Conservation (phyloP, 2,797 vertebrate species). For the Lithobates pipiens region DNA sequence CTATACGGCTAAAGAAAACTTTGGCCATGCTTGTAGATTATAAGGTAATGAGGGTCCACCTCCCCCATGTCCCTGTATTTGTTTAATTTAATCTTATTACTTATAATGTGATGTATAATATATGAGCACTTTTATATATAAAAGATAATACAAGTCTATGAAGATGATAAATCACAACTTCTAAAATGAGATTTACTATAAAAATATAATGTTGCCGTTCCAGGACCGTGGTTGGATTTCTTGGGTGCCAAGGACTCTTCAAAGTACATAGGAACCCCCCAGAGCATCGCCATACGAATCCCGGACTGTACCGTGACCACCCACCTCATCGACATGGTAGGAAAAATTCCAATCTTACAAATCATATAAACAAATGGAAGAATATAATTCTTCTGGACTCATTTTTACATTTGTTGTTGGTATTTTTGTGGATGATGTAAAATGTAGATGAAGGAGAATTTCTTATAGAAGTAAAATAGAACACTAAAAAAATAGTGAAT, state of each 20-base stretch:
- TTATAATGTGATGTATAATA: background rate
- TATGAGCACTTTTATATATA: too few relatives aligned
- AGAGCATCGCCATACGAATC: slow-evolving; percentile 87
- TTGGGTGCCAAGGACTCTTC: slow-evolving; percentile 87
- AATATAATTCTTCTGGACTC: too few relatives aligned
- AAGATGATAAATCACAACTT: too few relatives aligned
- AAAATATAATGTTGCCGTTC: background rate
- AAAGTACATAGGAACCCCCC: slow-evolving; percentile 85
- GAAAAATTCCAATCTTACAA: slow-evolving; percentile 3
- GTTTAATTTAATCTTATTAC: background rate
- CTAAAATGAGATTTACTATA: too few relatives aligned
- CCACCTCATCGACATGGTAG: slow-evolving; percentile 85
- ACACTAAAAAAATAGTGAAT: too few relatives aligned
- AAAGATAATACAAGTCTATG: too few relatives aligned
- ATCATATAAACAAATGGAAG: too few relatives aligned
- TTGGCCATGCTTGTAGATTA: too few relatives aligned
- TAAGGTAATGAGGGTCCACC: background rate
- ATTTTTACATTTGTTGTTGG: too few relatives aligned
- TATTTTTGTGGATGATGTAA: background rate
- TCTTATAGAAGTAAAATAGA: too few relatives aligned
- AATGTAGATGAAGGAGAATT: too few relatives aligned
- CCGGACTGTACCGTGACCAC: slow-evolving; percentile 88
- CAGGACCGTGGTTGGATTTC: slow-evolving; percentile 87
- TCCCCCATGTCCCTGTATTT: background rate
- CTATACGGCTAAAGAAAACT: too few relatives aligned